Base-by-base conservation (phyloP, 1,140 invertebrate species). In the Cyrtorhinus lividipennis region DNA sequence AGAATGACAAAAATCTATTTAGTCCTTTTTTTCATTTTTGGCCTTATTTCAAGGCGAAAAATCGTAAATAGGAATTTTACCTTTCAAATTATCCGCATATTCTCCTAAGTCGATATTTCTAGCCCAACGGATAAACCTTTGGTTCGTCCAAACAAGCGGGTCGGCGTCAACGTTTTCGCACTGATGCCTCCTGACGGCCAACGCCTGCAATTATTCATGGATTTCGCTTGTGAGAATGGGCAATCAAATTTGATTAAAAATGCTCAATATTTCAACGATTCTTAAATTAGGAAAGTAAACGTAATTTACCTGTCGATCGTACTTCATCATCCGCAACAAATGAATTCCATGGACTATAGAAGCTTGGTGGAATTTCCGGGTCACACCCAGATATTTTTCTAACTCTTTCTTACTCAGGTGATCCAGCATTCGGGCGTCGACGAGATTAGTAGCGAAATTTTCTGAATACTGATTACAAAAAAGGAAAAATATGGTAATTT, bases 121-220 rank as follows among this genome's bases (percentile, higher is more conserved):
- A 22, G 90, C 87, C 92, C 92, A 96, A 69, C 88, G 83, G 64
- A 95, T 87, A 71, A 95, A 91, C 70, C 91, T 82, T 69, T 92
- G 86, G 78, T 94, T 95, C 64, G 91, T 95, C 92, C 92, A 96
- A 22, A 95, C 91, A 60, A 96, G 76, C 44, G 91, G 90, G 79
- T 96, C 91, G 20, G 84, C 84, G 71, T 93, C 88, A 45, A 87
- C 82, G 68, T 83, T 84, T 71, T 94, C 90, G 71, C 88, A 91
- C 70, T 92, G 87, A 71, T 89, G 83, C 67, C 92, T 80, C 67
- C 92, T 79, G 64, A 95, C 86, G 22, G 88, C 86, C 61, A 95
- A 76, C 46, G 89, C 86, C 88, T 95, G 72, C 15, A 63, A 56
- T 56, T 5, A 38, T 38, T 8, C n/a, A n/a, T n/a, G n/a, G n/a